These are phyloP conservation scores for Ictalurus furcatus DNA, from an alignment of 2,113 vertebrate genomes.

Conservation along the genomic window DNA sequence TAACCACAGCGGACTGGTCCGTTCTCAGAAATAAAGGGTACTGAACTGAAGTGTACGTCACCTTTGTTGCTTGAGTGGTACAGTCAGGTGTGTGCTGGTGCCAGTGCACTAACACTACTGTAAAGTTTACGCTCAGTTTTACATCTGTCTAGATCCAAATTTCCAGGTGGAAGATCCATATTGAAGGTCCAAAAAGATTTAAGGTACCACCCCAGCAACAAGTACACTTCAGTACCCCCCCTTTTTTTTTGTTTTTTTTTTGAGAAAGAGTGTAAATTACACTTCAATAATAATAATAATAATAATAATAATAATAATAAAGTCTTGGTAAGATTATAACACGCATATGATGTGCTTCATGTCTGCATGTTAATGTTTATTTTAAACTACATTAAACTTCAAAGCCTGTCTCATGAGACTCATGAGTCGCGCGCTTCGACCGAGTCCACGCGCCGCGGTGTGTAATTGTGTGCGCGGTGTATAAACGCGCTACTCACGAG, in stretches of 20 bases:
- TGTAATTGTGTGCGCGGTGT: not conserved
- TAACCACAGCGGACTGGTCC: not conserved
- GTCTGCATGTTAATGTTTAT: not conserved
- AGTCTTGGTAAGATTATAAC: too few relatives aligned
- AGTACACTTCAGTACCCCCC: too few relatives aligned
- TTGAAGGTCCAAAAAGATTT: not conserved
- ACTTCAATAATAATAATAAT: too few relatives aligned
- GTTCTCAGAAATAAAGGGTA: not conserved
- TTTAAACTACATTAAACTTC: too few relatives aligned
- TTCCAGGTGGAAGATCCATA: not conserved
- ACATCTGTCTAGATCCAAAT: not conserved
- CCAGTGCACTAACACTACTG: not conserved
- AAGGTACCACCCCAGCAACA: too few relatives aligned
- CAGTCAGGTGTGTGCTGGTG: not conserved
- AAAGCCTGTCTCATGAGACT: too few relatives aligned
- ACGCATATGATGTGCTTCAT: not conserved
- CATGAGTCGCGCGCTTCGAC: not conserved
- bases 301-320: too few relatives aligned
- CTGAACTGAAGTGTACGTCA: not conserved
- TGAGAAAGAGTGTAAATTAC: too few relatives aligned
- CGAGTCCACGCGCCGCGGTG: too few relatives aligned
- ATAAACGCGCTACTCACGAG: slow-evolving; percentile 76
- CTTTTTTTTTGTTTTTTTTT: too few relatives aligned
- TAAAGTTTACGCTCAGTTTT: too few relatives aligned
- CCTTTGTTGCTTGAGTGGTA: not conserved